Evolutionary conservation across 2,113 vertebrate genomes (phyloP).

Genomic region (Gasterosteus aculeatus): DNA sequence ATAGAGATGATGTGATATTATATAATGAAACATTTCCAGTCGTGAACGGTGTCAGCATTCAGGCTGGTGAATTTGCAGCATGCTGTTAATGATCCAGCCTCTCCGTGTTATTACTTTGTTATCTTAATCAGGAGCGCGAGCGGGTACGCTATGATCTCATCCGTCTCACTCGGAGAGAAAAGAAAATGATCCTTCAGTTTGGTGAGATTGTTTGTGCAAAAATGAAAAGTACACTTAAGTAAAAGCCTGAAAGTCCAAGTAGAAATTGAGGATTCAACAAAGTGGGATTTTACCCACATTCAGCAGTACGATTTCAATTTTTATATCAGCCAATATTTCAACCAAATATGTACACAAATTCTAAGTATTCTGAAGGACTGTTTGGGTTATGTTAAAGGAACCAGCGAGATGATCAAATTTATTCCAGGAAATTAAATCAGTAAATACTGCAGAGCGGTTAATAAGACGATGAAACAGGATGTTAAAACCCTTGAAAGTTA

Average conservation of each 20-base stretch:
- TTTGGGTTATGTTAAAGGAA: not conserved
- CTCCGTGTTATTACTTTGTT: constrained; percentile 6
- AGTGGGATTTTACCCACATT: not conserved
- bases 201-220: not conserved
- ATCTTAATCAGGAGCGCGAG: constrained; percentile 10
- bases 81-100: not conserved
- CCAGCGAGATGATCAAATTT: not conserved
- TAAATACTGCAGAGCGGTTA: not conserved
- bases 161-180: not conserved
- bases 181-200: not conserved
- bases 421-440: not conserved
- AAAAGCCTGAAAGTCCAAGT: not conserved
- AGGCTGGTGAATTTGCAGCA: not conserved
- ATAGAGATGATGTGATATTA: constrained; percentile 2
- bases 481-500: not conserved
- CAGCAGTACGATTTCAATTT: not conserved
- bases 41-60: not conserved
- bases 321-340: not conserved
- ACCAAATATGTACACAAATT: not conserved
- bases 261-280: not conserved
- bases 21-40: constrained; percentile 20
- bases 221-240: not conserved
- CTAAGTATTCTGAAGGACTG: not conserved
- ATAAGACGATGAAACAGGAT: not conserved
- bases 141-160: not conserved